Percentiles rank a stretch among this genome's conserved stretches.
These are phyloP conservation scores for Amazona vittata DNA, from an alignment of 2,113 vertebrate genomes.

Conservation along the genomic window DNA sequence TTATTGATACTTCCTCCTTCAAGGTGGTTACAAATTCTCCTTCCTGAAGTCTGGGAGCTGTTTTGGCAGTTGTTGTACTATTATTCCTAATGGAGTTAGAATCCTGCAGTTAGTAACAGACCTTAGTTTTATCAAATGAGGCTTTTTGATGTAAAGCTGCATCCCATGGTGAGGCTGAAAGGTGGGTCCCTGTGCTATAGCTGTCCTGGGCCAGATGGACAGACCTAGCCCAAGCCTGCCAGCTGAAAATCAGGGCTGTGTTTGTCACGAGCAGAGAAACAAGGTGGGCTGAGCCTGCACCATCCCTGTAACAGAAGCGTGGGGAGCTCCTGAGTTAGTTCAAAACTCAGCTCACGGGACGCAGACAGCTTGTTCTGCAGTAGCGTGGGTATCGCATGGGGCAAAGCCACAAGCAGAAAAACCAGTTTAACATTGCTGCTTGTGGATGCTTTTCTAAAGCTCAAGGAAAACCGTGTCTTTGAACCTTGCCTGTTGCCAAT, in stretches of 20 bases:
- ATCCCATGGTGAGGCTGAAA: neutral
- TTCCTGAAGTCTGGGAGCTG: neutral
- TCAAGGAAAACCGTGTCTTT: neutral
- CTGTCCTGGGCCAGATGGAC: accelerated
- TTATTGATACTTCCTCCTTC: neutral
- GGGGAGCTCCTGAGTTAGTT: neutral
- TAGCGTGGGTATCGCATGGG: neutral
- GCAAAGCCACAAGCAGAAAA: neutral
- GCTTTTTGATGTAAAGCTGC: neutral
- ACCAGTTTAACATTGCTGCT: neutral
- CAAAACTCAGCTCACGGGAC: neutral
- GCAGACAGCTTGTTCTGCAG: neutral
- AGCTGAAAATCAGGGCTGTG: neutral
- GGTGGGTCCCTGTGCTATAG: neutral
- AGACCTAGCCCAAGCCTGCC: neutral
- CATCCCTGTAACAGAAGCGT: neutral
- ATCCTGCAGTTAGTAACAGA: neutral
- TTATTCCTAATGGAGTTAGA: neutral
- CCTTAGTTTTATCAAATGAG: neutral
- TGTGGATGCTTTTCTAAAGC: neutral
- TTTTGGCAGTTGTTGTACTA: neutral
- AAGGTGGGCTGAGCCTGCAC: neutral
- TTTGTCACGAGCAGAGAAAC: no score
- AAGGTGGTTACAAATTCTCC: neutral
- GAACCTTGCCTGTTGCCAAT: neutral